A percentile compares a stretch with the other conserved stretches of the same genome.
Conservation (phyloP, 2,113 vertebrate species). For the Sitta europaea region DNA sequence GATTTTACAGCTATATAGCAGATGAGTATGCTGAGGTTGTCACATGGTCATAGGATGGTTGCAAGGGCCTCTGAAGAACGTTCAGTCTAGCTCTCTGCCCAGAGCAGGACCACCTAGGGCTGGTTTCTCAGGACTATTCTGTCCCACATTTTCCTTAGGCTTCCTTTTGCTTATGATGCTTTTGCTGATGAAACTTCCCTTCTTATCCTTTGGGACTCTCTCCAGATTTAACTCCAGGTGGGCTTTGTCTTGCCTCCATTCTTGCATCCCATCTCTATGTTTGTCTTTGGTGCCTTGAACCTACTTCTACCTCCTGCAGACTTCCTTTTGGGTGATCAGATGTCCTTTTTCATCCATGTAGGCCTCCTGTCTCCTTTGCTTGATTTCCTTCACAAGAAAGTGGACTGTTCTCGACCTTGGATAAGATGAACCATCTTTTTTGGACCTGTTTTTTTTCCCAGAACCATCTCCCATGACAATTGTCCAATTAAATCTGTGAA, state of each 20-base stretch:
- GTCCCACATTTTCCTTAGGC: not conserved
- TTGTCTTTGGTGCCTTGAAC: not conserved
- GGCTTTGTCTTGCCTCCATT: not conserved
- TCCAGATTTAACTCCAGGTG: not conserved
- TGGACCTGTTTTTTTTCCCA: not conserved
- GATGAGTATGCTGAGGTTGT: not conserved
- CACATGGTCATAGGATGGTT: not conserved
- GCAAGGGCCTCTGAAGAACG: not conserved
- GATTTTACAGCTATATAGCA: not conserved
- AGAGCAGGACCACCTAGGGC: not conserved
- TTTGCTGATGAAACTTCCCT: not conserved
- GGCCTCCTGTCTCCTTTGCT: not conserved
- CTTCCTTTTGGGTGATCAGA: not conserved
- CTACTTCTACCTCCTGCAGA: not conserved
- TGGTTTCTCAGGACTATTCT: not conserved
- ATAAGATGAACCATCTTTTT: not conserved
- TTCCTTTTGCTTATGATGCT: not conserved
- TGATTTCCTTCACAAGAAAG: not conserved
- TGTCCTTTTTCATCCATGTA: not conserved
- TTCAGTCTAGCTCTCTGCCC: not conserved
- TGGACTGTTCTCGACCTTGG: not conserved
- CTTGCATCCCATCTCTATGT: not conserved
- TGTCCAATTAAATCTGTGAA: not conserved
- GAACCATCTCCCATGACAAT: not conserved
- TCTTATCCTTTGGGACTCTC: not conserved